phyloP scores from a whole-genome alignment of 2,113 vertebrate species.

The Motacilla tschutschensis region DNA sequence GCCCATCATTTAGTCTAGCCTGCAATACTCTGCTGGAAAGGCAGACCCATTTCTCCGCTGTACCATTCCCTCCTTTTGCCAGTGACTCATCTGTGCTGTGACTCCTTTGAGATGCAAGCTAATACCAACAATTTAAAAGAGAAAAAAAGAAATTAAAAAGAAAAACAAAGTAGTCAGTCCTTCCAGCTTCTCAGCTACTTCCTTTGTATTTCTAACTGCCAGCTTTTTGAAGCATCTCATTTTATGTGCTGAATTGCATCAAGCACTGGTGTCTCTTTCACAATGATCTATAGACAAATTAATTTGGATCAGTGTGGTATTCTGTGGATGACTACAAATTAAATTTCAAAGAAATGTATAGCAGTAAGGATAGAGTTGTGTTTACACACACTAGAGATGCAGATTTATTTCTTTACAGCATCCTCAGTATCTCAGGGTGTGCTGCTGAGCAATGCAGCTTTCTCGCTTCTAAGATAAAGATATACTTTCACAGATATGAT shows the following conservation, averaged over 20 bases:
- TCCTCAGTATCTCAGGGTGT: not conserved
- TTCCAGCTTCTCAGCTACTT: not conserved
- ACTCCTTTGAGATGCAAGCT: conserved; percentile 11
- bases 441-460: not conserved
- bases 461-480: not conserved
- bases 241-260: not conserved
- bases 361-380: not conserved
- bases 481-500: not conserved
- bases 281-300: not conserved
- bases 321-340: not conserved
- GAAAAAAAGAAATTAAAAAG: not conserved
- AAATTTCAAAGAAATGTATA: not conserved
- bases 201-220: not conserved
- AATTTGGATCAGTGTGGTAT: not conserved
- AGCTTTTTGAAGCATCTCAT: not conserved
- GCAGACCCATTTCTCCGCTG: not conserved
- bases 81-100: not conserved
- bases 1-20: not conserved
- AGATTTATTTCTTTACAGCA: not conserved
- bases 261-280: not conserved
- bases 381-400: not conserved
- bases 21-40: not conserved
- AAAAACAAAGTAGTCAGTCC: not conserved
- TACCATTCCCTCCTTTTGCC: not conserved
- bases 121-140: not conserved